Evolutionary conservation across 2,888 invertebrate species (phyloP), one percentile per base, ranked within the genome.

Genomic region (Caradrina clavipalpis): DNA sequence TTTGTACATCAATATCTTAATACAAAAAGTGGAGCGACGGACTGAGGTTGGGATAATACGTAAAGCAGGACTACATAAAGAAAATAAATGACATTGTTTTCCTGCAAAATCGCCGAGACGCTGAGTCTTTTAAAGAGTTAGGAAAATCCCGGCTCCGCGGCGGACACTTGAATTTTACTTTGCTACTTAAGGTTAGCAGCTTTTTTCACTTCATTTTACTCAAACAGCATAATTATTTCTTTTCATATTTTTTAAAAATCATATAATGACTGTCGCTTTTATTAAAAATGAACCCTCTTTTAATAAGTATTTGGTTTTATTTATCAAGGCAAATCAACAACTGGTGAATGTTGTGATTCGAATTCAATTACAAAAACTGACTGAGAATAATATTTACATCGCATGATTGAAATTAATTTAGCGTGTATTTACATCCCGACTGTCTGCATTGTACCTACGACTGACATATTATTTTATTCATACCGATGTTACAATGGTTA

Each of bases 341-440:
- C 50, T 53, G 64, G 11, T 35, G 47, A 66, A 77, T 54, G 17
- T 64, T 69, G 53, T 66, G 53, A 82, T 70, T 69, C 59, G 62
- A 69, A 81, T 69, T 73, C 57, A 51, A 62, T 66, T 76, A 66
- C 70, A 71, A 82, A 78, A 69, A 64, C 65, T 72, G 56, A 60
- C 58, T 69, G 63, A 66, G 59, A 76, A 76, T 63, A 80, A 80
- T 83, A 80, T 82, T 81, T 73, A 77, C 73, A 71, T 77, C 47
- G 55, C 56, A 69, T 77, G 69, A 80, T 72, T 81, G 80, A 82
- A 77, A 81, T 82, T 82, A 80, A 82, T 82, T 80, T 69, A 65
- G 35, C 67, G 54, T 62, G 22, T 73, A 55, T 70, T 70, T 73
- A 69, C 80, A 73, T 67, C 5, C 57, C 56, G 56, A 31, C 77